Percentiles rank a stretch among this genome's conserved stretches.
Evolutionary conservation across 2,888 invertebrate species (phyloP).

Genomic region (Drosophila pegasa): DNA sequence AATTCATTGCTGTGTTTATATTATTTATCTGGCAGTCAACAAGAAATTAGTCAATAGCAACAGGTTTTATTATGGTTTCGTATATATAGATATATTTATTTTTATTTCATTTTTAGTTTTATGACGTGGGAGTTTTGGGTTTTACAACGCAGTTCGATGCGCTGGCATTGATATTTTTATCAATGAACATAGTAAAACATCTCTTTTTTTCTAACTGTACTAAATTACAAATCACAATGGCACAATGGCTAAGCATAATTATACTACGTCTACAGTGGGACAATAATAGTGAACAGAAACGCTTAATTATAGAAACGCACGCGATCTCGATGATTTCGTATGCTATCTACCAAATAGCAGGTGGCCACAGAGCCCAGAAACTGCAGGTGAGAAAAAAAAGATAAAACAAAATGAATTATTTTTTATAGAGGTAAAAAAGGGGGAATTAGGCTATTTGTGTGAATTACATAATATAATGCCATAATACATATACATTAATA

Average conservation of each 20-base stretch:
- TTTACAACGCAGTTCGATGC: slow-evolving; percentile 48
- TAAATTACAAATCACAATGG: slow-evolving; percentile 70
- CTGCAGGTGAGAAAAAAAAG: slow-evolving; percentile 44
- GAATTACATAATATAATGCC: background rate
- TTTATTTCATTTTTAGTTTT: slow-evolving; percentile 21
- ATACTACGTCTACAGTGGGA: slow-evolving; percentile 32
- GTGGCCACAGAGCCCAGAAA: slow-evolving; percentile 75
- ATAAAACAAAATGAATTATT: slow-evolving; percentile 12
- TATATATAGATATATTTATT: background rate
- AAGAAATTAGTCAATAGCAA: slow-evolving; percentile 64
- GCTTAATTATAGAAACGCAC: slow-evolving; percentile 78
- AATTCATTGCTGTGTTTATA: slow-evolving; percentile 32
- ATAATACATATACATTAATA: no score
- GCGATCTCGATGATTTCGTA: slow-evolving; percentile 80
- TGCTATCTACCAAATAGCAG: slow-evolving; percentile 79
- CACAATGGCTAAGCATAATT: slow-evolving; percentile 44
- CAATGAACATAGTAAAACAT: slow-evolving; percentile 49
- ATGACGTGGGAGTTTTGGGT: slow-evolving; percentile 52
- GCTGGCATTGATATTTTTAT: slow-evolving; percentile 59
- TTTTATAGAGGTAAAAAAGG: background rate
- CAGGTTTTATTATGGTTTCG: slow-evolving; percentile 56
- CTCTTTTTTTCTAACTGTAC: slow-evolving; percentile 24
- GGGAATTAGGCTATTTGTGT: background rate
- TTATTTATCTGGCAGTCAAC: slow-evolving; percentile 48
- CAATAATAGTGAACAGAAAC: slow-evolving; percentile 31